A percentile compares a stretch with the other conserved stretches of the same genome.
These are phyloP conservation scores for Bombylius discolor DNA, from an alignment of 2,888 invertebrate genomes.

Conservation along the genomic window DNA sequence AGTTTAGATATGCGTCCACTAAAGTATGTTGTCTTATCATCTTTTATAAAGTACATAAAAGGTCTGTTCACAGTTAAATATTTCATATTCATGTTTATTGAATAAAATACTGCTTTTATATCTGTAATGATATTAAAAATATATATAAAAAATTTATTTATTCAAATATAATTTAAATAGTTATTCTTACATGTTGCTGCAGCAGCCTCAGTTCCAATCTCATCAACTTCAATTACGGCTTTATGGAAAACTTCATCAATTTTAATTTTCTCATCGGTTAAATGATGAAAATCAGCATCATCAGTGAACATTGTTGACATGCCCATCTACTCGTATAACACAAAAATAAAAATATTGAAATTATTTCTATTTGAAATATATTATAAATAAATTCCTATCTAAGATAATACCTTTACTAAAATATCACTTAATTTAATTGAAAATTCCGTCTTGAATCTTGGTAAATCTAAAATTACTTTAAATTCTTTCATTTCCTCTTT, in stretches of 20 bases:
- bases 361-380: background rate
- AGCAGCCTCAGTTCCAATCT: conserved; percentile 76
- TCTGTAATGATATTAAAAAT: background rate
- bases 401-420: background rate
- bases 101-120: no score
- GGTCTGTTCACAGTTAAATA: no score
- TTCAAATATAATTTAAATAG: background rate
- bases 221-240: conserved; percentile 74
- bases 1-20: no score
- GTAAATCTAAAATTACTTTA: conserved; percentile 52
- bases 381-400: background rate
- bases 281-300: conserved; percentile 47
- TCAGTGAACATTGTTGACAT: conserved; percentile 49
- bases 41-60: no score
- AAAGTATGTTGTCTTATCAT: no score
- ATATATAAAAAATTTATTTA: no score
- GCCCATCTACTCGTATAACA: conserved; percentile 52
- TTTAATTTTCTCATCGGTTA: conserved; percentile 39
- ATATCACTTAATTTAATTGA: conserved; percentile 54
- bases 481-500: conserved; percentile 32
- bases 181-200: conserved; percentile 48
- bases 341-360: background rate
- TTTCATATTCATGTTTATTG: no score
- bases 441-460: conserved; percentile 44
- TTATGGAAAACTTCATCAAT: conserved; percentile 69